Percentiles rank a stretch among this genome's conserved stretches.
These are phyloP conservation scores for Telmatherina bonti DNA, from an alignment of 2,797 vertebrate species.

Conservation along the genomic window DNA sequence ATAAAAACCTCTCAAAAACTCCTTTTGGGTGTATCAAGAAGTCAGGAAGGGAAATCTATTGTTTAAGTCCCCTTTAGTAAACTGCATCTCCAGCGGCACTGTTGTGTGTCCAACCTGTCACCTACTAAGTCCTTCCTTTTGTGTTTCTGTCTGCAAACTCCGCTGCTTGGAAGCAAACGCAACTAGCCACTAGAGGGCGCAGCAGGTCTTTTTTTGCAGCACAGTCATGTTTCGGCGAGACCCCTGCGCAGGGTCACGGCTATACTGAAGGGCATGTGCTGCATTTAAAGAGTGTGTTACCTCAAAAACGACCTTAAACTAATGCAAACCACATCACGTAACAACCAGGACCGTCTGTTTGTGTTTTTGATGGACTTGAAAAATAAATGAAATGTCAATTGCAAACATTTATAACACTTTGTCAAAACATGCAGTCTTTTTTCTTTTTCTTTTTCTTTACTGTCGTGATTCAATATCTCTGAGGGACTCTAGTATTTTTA, in stretches of 20 bases:
- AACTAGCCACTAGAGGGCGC: slow-evolving; percentile 74
- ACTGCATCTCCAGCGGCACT: neutral
- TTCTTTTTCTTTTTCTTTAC: slow-evolving; percentile 84
- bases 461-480: slow-evolving; percentile 92
- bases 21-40: neutral
- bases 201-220: slow-evolving; percentile 58
- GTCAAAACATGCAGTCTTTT: no score
- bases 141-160: neutral
- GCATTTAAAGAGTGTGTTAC: neutral
- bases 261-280: slow-evolving; percentile 19
- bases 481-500: slow-evolving; percentile 86
- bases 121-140: neutral
- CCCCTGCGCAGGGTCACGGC: slow-evolving; percentile 51
- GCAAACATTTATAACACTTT: neutral
- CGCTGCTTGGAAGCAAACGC: neutral
- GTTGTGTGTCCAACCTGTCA: neutral
- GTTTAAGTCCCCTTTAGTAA: neutral
- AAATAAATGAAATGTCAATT: neutral
- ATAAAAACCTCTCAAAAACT: neutral
- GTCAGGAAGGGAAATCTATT: neutral
- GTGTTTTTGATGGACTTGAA: neutral
- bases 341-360: neutral
- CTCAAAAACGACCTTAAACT: neutral
- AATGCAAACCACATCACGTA: neutral
- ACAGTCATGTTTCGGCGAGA: neutral